A percentile compares a stretch with the other conserved stretches of the same genome.
Evolutionary conservation across 2,888 invertebrate genomes (phyloP).

Genomic region (Eledona agricola): DNA sequence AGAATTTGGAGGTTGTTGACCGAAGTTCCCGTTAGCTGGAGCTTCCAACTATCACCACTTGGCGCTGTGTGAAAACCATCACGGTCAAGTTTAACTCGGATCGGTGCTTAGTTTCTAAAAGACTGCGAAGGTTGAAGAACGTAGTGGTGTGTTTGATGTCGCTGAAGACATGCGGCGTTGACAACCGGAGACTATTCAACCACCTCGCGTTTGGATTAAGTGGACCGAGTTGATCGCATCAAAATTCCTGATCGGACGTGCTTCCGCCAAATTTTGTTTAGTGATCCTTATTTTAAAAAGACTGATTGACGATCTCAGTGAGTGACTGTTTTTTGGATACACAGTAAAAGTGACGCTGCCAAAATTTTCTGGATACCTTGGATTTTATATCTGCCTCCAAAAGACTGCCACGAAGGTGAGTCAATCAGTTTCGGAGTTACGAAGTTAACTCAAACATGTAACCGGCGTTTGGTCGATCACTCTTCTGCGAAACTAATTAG

Average conservation of each 20-base stretch:
- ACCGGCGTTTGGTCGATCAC: conserved; percentile 12
- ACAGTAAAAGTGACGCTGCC: conserved; percentile 47
- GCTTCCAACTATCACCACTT: conserved; percentile 58
- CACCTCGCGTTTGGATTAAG: conserved; percentile 20
- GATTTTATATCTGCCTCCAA: conserved; percentile 53
- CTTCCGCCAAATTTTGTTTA: conserved; percentile 17
- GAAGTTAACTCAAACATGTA: background rate
- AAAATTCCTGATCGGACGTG: conserved; percentile 26
- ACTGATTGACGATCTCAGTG: conserved; percentile 16
- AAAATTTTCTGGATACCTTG: conserved; percentile 58
- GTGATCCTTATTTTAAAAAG: conserved; percentile 3
- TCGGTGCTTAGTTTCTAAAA: conserved; percentile 60
- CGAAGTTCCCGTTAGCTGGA: conserved; percentile 54
- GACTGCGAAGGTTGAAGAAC: conserved; percentile 54
- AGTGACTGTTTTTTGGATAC: conserved; percentile 45
- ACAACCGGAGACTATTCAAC: conserved; percentile 33
- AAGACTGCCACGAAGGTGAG: conserved; percentile 53
- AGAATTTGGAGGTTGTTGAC: conserved; percentile 61
- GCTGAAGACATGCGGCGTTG: conserved; percentile 43
- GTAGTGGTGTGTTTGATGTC: conserved; percentile 45
- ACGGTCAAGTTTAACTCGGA: conserved; percentile 62
- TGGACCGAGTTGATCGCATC: conserved; percentile 12
- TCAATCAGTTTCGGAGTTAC: background rate
- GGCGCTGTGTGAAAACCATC: conserved; percentile 58
- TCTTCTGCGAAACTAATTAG: conserved; percentile 20